A percentile compares a stretch with the other conserved stretches of the same genome.
phyloP scores from a whole-genome alignment of 2,888 invertebrate genomes.

The Syrphus vitripennis region DNA sequence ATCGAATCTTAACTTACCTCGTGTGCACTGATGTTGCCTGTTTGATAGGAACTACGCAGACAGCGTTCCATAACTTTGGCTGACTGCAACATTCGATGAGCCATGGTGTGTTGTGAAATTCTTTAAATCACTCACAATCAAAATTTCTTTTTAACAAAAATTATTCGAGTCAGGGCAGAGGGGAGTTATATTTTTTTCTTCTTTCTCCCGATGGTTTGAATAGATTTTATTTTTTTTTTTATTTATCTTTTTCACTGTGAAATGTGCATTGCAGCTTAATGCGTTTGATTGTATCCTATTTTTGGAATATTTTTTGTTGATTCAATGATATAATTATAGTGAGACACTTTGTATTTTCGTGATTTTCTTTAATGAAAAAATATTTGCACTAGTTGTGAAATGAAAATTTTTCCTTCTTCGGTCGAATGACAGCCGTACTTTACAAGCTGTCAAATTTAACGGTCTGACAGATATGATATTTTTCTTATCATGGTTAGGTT shows the following conservation, averaged over 20 bases:
- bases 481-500: not conserved
- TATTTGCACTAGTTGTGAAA: slow-evolving; percentile 59
- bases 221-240: slow-evolving; percentile 26
- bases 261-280: slow-evolving; percentile 49
- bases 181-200: not conserved
- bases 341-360: slow-evolving; percentile 44
- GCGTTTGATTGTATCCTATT: not conserved
- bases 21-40: slow-evolving; percentile 79
- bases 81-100: slow-evolving; percentile 84
- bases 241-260: slow-evolving; percentile 22
- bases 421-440: slow-evolving; percentile 45
- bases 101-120: slow-evolving; percentile 81
- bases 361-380: slow-evolving; percentile 55
- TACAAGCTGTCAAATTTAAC: slow-evolving; percentile 28
- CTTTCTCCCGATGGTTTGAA: not conserved
- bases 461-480: not conserved
- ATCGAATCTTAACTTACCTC: slow-evolving; percentile 77
- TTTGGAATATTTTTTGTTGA: not conserved
- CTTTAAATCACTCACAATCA: not conserved
- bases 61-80: slow-evolving; percentile 83
- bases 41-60: slow-evolving; percentile 78
- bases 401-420: slow-evolving; percentile 38
- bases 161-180: not conserved
- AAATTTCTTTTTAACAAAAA: slow-evolving; percentile 2
- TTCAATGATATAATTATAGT: slow-evolving; percentile 38